These are phyloP conservation scores for Ictalurus punctatus DNA, from an alignment of 2,113 vertebrate genomes.

Conservation along the genomic window DNA sequence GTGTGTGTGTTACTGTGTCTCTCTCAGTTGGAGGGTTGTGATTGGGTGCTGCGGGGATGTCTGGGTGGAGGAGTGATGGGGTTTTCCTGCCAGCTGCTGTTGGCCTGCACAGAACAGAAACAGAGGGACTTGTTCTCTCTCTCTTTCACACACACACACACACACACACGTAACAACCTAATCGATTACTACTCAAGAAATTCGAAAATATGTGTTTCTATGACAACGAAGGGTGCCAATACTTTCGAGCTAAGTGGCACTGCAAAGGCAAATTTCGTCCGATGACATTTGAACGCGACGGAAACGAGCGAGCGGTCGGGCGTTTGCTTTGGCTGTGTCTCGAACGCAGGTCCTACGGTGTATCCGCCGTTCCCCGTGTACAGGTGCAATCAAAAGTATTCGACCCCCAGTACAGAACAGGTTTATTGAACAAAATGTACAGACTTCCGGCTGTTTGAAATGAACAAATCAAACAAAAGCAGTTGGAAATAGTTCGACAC, in stretches of 20 bases:
- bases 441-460: too few relatives aligned
- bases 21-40: slow-evolving; percentile 81
- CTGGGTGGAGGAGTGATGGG: slow-evolving; percentile 76
- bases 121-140: background rate
- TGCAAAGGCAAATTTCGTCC: background rate
- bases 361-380: background rate
- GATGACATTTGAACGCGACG: background rate
- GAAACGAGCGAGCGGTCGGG: background rate
- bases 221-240: background rate
- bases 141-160: background rate
- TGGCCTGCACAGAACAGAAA: slow-evolving; percentile 69
- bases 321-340: background rate
- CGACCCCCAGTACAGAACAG: too few relatives aligned
- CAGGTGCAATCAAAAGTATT: too few relatives aligned
- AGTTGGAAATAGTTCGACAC: too few relatives aligned
- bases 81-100: slow-evolving; percentile 83
- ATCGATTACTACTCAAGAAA: background rate
- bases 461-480: too few relatives aligned
- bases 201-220: background rate
- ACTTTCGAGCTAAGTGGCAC: background rate
- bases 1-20: slow-evolving; percentile 15
- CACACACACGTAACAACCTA: background rate
- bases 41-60: slow-evolving; percentile 80
- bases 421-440: too few relatives aligned
- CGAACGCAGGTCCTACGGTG: background rate